phyloP scores from a whole-genome alignment of 1,140 invertebrate species.

The Scaptomyza pallida region DNA sequence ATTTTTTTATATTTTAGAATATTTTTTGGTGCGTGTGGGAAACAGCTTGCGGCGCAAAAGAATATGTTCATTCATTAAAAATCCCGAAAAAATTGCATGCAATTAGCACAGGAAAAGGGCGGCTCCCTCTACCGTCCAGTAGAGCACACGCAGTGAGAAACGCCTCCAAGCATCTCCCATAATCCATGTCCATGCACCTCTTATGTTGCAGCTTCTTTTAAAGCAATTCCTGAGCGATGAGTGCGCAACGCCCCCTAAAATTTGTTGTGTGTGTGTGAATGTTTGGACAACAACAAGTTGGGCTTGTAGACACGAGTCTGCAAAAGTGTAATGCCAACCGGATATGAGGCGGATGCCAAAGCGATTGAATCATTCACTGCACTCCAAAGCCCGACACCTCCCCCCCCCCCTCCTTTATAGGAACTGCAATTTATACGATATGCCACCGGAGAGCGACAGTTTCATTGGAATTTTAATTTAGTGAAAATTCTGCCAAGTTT shows the following conservation, averaged over 20 bases:
- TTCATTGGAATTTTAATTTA: slow-evolving; percentile 71
- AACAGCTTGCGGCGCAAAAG: slow-evolving; percentile 51
- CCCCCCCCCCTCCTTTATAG: not conserved
- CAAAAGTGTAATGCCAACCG: slow-evolving; percentile 71
- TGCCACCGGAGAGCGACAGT: slow-evolving; percentile 55
- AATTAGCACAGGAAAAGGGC: slow-evolving; percentile 74
- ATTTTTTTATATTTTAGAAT: slow-evolving; percentile 14
- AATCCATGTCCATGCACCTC: slow-evolving; percentile 11
- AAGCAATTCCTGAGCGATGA: slow-evolving; percentile 72
- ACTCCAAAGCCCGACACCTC: not conserved
- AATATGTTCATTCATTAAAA: slow-evolving; percentile 63
- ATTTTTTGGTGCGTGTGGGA: slow-evolving; percentile 48
- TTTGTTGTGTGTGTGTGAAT: slow-evolving; percentile 3
- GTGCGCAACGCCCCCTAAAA: slow-evolving; percentile 63
- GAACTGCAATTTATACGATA: slow-evolving; percentile 61
- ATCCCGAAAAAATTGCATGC: slow-evolving; percentile 54
- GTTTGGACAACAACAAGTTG: slow-evolving; percentile 16
- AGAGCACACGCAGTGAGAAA: slow-evolving; percentile 39
- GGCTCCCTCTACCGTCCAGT: slow-evolving; percentile 45
- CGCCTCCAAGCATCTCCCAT: not conserved
- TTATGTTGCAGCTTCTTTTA: slow-evolving; percentile 34
- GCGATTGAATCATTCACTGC: slow-evolving; percentile 76
- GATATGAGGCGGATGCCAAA: slow-evolving; percentile 80
- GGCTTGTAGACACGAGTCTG: slow-evolving; percentile 17
- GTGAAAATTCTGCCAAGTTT: slow-evolving; percentile 44